These are phyloP conservation scores for Collichthys lucidus DNA, from an alignment of 2,113 vertebrate species.

Conservation along the genomic window DNA sequence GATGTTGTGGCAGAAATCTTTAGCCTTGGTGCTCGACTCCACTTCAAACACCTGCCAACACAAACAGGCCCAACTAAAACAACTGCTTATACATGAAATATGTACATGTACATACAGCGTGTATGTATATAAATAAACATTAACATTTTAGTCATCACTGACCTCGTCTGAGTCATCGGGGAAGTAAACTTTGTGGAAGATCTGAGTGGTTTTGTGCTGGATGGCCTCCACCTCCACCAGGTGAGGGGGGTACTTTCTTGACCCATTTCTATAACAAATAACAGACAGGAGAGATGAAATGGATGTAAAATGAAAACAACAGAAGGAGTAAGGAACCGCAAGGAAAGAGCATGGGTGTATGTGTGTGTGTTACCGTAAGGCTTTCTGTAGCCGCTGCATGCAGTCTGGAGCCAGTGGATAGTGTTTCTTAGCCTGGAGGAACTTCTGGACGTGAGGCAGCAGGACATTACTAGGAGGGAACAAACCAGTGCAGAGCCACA, in stretches of 20 bases:
- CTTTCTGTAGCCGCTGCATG: constrained; percentile 96
- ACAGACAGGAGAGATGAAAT: not conserved
- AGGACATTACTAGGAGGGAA: constrained; percentile 95
- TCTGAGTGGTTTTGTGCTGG: constrained; percentile 98
- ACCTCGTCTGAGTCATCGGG: constrained; percentile 98
- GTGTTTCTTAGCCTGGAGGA: constrained; percentile 95
- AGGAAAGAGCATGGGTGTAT: not conserved
- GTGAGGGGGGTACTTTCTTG: constrained; percentile 96
- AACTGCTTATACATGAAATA: not conserved
- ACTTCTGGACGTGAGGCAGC: constrained; percentile 95
- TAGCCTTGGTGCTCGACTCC: constrained; percentile 98
- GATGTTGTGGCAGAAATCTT: constrained; percentile 98
- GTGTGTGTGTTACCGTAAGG: constrained; percentile 86
- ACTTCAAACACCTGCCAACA: constrained; percentile 94
- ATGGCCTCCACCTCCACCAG: constrained; percentile 99
- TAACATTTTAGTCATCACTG: constrained; percentile 21
- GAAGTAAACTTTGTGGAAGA: constrained; percentile 99
- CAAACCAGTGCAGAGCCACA: constrained; percentile 96
- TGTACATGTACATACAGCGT: no score
- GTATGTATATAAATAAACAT: no score
- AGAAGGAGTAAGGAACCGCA: no score
- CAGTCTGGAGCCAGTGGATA: constrained; percentile 91
- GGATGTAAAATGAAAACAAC: not conserved
- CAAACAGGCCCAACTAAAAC: not conserved
- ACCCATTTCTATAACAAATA: constrained; percentile 88